Percentiles rank a stretch among this genome's conserved stretches.
These are phyloP conservation scores for Proteles cristata DNA, from an alignment of 2,113 vertebrate genomes.

Conservation along the genomic window DNA sequence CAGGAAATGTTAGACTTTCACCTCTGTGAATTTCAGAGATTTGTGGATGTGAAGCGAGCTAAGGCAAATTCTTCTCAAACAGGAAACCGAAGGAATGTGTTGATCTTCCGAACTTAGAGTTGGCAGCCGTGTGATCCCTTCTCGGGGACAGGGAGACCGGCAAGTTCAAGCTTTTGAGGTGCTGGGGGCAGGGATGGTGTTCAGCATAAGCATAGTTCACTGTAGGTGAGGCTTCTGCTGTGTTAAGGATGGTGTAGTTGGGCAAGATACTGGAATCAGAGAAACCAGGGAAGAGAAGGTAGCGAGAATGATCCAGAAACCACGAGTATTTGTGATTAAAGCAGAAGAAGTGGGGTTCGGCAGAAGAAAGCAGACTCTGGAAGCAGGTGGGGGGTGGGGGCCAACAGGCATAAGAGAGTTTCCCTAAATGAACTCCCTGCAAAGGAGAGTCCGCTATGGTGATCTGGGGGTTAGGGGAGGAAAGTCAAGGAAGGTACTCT, in stretches of 20 bases:
- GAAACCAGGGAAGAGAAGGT: background rate
- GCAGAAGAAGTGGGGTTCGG: background rate
- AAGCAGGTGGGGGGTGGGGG: background rate
- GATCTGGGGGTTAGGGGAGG: background rate
- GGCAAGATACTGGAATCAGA: background rate
- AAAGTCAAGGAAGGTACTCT: background rate
- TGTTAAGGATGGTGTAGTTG: background rate
- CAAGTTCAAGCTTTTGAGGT: background rate
- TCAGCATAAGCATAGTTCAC: background rate
- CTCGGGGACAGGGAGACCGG: background rate
- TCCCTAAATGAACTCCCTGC: background rate
- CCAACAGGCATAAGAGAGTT: background rate
- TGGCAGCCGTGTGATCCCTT: background rate
- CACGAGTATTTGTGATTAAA: too few relatives aligned
- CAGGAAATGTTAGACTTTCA: background rate
- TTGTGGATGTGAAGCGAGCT: background rate
- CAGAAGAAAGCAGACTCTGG: background rate
- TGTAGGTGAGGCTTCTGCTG: background rate
- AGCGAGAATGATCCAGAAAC: background rate
- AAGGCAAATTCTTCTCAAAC: constrained; percentile 32
- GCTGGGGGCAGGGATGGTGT: background rate
- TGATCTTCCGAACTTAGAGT: background rate
- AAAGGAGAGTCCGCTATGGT: background rate
- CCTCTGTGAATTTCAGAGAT: background rate
- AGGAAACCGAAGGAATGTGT: background rate